Conservation (phyloP, 2,113 vertebrate species). For the Grammomys dolichurus region DNA sequence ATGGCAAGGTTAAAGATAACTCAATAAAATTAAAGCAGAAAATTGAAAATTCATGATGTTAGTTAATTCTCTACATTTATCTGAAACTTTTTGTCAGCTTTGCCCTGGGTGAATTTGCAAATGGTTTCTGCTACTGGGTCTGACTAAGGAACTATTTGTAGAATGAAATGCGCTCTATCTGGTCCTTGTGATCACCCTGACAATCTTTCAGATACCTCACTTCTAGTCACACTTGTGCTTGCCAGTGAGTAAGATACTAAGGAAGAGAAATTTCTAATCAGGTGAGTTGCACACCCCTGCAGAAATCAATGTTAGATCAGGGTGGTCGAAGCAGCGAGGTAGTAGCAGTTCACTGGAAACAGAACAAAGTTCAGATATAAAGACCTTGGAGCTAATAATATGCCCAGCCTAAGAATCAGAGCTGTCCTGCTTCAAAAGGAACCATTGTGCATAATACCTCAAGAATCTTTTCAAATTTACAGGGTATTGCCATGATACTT, state of each 20-base stretch:
- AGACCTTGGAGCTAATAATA: background rate
- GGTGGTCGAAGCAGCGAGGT: background rate
- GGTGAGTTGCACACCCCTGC: background rate
- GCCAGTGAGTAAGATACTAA: conserved; percentile 34
- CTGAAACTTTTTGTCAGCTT: conserved; percentile 87
- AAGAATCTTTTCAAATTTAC: background rate
- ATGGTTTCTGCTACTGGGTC: conserved; percentile 60
- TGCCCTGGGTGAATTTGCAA: conserved; percentile 84
- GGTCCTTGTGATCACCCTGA: conserved; percentile 60
- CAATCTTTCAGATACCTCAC: conserved; percentile 22
- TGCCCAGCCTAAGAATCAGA: background rate
- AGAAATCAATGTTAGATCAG: background rate
- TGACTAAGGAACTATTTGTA: conserved; percentile 63
- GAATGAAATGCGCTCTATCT: background rate
- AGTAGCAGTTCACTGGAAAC: background rate
- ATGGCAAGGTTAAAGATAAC: conserved; percentile 78
- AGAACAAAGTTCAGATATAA: conserved; percentile 19
- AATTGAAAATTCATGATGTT: conserved; percentile 66
- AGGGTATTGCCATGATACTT: background rate
- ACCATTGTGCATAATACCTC: background rate
- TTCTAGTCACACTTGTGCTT: conserved; percentile 36
- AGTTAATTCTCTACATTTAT: conserved; percentile 89
- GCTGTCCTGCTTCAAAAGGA: background rate
- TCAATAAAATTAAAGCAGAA: conserved; percentile 81
- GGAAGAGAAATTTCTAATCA: background rate